Base-by-base conservation (phyloP, 2,888 invertebrate genomes). In the Laothoe populi region DNA sequence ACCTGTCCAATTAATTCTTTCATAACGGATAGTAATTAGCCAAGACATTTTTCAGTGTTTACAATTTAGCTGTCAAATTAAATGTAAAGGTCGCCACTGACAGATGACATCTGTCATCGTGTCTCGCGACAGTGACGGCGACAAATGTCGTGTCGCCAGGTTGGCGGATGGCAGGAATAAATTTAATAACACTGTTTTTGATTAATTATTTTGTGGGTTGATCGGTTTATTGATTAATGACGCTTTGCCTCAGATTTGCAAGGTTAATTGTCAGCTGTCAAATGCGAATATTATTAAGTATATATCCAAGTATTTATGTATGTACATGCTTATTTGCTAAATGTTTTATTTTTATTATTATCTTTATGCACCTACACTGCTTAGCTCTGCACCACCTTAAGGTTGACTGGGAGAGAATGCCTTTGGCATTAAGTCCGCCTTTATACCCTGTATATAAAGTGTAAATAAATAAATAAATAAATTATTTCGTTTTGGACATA, bases 21-120 rank as follows among this genome's bases (percentile, higher is more conserved):
- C n/a, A 40, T n/a, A n/a, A n/a, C n/a, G n/a, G n/a, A n/a, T 16
- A 31, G 3, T 49, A 49, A 53, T 53, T 31, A 53, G 10, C 31
- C 31, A 19, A 8, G 4, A 53, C 53, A 53, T 53, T 53, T 35
- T 53, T 35, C 53, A 53, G 13, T 19, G 53, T 53, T 53, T 35
- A 53, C 53, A 53, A 53, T 53, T 35, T 53, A 31, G 31, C 35
- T 53, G 53, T 53, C 53, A 53, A 53, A 53, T 53, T 53, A 35
- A 35, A 35, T 31, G 35, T 19, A 53, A 53, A 53, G 53, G 53
- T 53, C 35, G 42, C 42, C 3, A 4, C n/a, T 5, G 45, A 26
- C 26, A 19, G 59, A 4, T 24, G 59, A 26, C 59, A 59, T 45
- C 59, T 59, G 59, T 59, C 59, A 45, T 59, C 42, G 45, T 45